phyloP scores from a whole-genome alignment of 2,113 vertebrate species.

The Tetrax tetrax region DNA sequence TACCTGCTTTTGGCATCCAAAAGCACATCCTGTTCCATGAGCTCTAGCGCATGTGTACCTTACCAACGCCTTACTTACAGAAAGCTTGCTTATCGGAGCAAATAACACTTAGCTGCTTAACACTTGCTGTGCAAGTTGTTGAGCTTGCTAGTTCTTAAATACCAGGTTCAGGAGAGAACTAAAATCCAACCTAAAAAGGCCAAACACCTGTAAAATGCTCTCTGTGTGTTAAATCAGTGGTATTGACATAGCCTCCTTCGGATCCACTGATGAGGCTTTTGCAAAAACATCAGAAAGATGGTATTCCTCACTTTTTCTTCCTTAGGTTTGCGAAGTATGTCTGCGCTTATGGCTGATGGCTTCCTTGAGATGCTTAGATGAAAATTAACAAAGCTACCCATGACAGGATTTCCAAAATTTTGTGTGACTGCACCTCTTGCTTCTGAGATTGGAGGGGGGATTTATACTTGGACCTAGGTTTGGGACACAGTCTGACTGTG shows the following conservation, averaged over 20 bases:
- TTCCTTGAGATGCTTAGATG: not conserved
- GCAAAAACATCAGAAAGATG: not conserved
- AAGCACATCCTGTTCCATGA: not conserved
- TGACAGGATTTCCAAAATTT: not conserved
- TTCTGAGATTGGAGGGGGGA: not conserved
- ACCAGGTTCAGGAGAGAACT: not conserved
- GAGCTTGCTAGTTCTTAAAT: not conserved
- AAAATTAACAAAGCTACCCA: not conserved
- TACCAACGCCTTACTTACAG: not conserved
- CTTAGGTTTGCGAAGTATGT: not conserved
- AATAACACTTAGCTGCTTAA: not conserved
- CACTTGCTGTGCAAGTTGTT: not conserved
- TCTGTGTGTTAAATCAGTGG: not conserved
- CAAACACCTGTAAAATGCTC: not conserved
- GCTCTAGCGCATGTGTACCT: not conserved
- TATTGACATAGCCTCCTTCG: not conserved
- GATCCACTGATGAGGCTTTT: not conserved
- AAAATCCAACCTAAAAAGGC: not conserved
- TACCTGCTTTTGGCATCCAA: not conserved
- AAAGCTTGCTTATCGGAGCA: not conserved
- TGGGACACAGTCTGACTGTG: not conserved
- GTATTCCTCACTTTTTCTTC: not conserved
- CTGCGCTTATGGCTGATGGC: not conserved
- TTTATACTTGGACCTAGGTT: not conserved
- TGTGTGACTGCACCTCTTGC: fast-evolving